These are phyloP conservation scores for Homalodisca vitripennis DNA, from an alignment of 1,140 invertebrate species.

Conservation along the genomic window DNA sequence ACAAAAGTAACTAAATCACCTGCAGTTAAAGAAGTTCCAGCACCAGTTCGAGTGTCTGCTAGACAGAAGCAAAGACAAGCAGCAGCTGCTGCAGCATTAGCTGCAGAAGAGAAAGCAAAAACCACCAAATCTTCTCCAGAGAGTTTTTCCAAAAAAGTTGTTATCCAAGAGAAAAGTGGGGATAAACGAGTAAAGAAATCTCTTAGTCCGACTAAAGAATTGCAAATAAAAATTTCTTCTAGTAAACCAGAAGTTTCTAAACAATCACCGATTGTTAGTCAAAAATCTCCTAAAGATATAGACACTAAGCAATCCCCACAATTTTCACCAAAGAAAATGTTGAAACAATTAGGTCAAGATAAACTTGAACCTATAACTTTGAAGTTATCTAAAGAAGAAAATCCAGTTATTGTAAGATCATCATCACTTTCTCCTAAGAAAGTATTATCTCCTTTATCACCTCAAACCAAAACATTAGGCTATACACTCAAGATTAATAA, in stretches of 20 bases:
- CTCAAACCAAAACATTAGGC: slow-evolving; percentile 35
- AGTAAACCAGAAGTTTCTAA: neutral
- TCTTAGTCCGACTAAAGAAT: slow-evolving; percentile 7
- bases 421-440: slow-evolving; percentile 29
- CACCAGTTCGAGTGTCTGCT: slow-evolving; percentile 10
- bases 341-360: slow-evolving; percentile 6
- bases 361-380: slow-evolving; percentile 37
- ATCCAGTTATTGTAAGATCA: slow-evolving; percentile 30
- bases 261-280: neutral
- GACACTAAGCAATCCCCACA: neutral
- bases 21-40: neutral
- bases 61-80: slow-evolving; percentile 8
- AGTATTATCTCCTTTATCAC: slow-evolving; percentile 27
- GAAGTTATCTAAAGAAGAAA: slow-evolving; percentile 37
- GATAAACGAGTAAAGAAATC: slow-evolving; percentile 6
- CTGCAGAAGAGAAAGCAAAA: slow-evolving; percentile 1
- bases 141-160: neutral
- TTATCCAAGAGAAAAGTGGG: neutral
- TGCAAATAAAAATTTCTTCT: neutral
- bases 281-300: slow-evolving; percentile 1
- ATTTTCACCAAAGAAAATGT: slow-evolving; percentile 7
- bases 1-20: neutral
- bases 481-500: slow-evolving; percentile 39
- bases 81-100: slow-evolving; percentile 10
- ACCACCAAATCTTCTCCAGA: neutral